Conservation (phyloP, 2,113 vertebrate species). For the Platysteira castanea region DNA sequence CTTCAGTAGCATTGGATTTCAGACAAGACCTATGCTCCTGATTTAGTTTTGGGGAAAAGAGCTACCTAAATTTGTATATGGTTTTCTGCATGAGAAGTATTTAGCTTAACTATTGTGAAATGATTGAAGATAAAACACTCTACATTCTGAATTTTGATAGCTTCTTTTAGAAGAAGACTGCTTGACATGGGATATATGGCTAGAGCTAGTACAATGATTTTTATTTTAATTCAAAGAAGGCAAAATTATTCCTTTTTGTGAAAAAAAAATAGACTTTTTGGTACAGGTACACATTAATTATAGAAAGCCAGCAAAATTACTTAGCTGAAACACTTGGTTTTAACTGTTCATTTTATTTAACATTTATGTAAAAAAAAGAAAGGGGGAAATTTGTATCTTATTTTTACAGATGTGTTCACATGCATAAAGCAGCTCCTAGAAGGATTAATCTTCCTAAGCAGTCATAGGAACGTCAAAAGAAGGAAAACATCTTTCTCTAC, state of each 20-base stretch:
- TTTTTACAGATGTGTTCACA: neutral
- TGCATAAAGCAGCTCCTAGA: neutral
- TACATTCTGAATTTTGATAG: neutral
- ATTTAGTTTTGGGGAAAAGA: neutral
- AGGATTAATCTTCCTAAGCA: neutral
- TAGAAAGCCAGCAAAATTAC: neutral
- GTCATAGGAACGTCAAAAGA: neutral
- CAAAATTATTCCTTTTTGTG: neutral
- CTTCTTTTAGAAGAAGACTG: neutral
- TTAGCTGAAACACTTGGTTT: neutral
- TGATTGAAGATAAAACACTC: neutral
- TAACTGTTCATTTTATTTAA: neutral
- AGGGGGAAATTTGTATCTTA: neutral
- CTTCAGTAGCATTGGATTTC: neutral
- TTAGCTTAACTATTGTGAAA: neutral
- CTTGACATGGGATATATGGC: neutral
- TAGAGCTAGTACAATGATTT: neutral
- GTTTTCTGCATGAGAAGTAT: neutral
- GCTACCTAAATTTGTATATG: neutral
- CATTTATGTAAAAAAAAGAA: neutral
- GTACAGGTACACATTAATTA: fast-evolving
- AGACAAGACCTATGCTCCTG: neutral
- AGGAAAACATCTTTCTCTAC: neutral
- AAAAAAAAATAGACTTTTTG: neutral
- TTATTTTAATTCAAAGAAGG: neutral